Evolutionary conservation across 1,140 invertebrate genomes (phyloP).

Genomic region (Telenomus remus): DNA sequence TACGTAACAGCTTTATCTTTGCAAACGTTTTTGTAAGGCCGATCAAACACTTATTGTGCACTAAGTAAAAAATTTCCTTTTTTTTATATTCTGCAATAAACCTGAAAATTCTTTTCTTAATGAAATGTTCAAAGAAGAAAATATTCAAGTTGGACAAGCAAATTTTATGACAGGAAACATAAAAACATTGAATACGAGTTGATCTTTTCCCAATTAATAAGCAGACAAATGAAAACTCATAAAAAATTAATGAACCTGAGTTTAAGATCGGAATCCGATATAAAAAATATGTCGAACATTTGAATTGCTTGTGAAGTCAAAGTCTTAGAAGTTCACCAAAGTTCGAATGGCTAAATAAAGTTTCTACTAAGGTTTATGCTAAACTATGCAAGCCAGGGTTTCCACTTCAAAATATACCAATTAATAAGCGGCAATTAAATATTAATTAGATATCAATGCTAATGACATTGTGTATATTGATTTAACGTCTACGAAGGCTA

Average conservation of each 20-base stretch:
- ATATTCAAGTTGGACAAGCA: not conserved
- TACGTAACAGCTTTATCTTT: too few relatives aligned
- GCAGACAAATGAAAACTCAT: not conserved
- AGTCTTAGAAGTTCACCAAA: too few relatives aligned
- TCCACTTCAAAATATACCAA: conserved; percentile 18
- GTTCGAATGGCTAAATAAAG: too few relatives aligned
- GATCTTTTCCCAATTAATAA: not conserved
- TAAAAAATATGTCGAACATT: not conserved
- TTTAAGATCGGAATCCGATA: too few relatives aligned
- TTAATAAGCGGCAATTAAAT: conserved; percentile 27
- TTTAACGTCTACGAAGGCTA: too few relatives aligned
- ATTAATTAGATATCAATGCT: conserved; percentile 19
- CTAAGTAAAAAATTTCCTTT: too few relatives aligned
- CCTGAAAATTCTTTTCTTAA: not conserved
- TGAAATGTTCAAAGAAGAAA: not conserved
- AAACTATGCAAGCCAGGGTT: conserved; percentile 4
- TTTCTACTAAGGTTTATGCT: too few relatives aligned
- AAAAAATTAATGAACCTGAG: too few relatives aligned
- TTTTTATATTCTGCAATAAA: not conserved
- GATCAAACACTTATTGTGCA: too few relatives aligned
- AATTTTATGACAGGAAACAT: not conserved
- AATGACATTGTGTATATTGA: conserved; percentile 11
- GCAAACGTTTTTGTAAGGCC: too few relatives aligned
- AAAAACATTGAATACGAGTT: not conserved
- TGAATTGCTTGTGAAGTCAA: too few relatives aligned